Percentiles rank a stretch among this genome's conserved stretches.
Conservation (phyloP, 2,797 vertebrate genomes). For the Gila robusta region DNA sequence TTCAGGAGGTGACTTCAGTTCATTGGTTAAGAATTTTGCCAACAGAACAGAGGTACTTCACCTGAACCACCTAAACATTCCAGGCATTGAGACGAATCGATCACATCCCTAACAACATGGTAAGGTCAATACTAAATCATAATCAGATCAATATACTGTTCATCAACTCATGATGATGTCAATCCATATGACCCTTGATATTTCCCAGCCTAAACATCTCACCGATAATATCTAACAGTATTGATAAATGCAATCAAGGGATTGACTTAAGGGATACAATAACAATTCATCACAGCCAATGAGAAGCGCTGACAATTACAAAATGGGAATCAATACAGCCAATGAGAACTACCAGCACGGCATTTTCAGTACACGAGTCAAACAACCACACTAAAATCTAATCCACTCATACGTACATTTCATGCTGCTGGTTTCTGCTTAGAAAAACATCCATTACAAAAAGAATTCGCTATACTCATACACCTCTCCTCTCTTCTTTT, state of each 20-base stretch:
- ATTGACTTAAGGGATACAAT: slow-evolving; percentile 53
- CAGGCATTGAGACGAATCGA: background rate
- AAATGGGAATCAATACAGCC: slow-evolving; percentile 80
- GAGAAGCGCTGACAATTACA: slow-evolving; percentile 70
- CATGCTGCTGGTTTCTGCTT: slow-evolving; percentile 41
- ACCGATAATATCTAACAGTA: slow-evolving; percentile 71
- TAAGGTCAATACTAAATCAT: slow-evolving; percentile 27
- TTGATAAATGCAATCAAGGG: slow-evolving; percentile 67
- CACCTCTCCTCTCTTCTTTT: slow-evolving; percentile 3
- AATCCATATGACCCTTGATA: slow-evolving; percentile 69
- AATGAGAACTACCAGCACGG: slow-evolving; percentile 69
- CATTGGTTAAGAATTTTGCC: slow-evolving; percentile 4
- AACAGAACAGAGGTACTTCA: slow-evolving; percentile 11
- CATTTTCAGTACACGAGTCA: slow-evolving; percentile 66
- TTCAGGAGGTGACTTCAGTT: background rate
- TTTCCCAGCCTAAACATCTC: slow-evolving; percentile 55
- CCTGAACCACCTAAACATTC: background rate
- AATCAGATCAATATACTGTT: slow-evolving; percentile 46
- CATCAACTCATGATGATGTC: slow-evolving; percentile 69
- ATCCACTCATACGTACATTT: slow-evolving; percentile 51
- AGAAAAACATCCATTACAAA: slow-evolving; percentile 35
- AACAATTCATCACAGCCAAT: slow-evolving; percentile 71
- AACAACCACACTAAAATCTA: slow-evolving; percentile 69
- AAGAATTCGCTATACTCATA: slow-evolving; percentile 1
- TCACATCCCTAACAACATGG: slow-evolving; percentile 8